Evolutionary conservation across 1,140 invertebrate species (phyloP), one percentile per base, ranked within the genome.

Genomic region (Trichonephila clavata): DNA sequence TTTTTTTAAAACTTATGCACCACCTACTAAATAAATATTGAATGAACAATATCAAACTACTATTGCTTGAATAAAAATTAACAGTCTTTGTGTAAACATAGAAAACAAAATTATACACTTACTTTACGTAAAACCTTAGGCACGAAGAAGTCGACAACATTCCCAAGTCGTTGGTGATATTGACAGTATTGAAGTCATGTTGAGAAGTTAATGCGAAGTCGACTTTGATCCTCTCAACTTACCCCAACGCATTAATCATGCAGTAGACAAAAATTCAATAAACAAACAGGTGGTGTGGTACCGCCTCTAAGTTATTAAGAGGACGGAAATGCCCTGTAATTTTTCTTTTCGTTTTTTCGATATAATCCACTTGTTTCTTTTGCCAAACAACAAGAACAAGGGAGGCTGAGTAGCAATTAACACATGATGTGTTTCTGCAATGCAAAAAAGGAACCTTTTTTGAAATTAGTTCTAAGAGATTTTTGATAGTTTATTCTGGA

Each of bases 251-350:
- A 77, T 77, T 77, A 77, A 77, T 77, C 68, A 77, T 77, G 68
- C 68, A 77, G 27, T 68, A 27, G 68, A 77, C 24, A 27, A 77
- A 77, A 77, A 77, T 77, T 77, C 68, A 32, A 77, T 77, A 77
- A 77, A 77, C 68, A 77, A 77, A 77, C 68, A 77, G 68, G 68
- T 77, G 68, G 68, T 27, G 16, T 20, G 68, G 10, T 32, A 18
- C 68, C 68, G 27, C 68, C 68, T 77, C 68, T 24, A 27, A 27
- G 27, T 32, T 77, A 32, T 77, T 77, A 77, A 77, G 27, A 24
- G 68, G 24, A 27, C 24, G 68, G 68, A 77, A 77, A 32, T 18
- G 27, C 16, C 68, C 68, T 77, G 27, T 18, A 77, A 77, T 77
- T 77, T 50, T 50, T 50, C 8, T 50, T 50, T 50, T 50, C 8